phyloP scores from a whole-genome alignment of 2,888 invertebrate genomes.

The Meghimatium bilineatum region DNA sequence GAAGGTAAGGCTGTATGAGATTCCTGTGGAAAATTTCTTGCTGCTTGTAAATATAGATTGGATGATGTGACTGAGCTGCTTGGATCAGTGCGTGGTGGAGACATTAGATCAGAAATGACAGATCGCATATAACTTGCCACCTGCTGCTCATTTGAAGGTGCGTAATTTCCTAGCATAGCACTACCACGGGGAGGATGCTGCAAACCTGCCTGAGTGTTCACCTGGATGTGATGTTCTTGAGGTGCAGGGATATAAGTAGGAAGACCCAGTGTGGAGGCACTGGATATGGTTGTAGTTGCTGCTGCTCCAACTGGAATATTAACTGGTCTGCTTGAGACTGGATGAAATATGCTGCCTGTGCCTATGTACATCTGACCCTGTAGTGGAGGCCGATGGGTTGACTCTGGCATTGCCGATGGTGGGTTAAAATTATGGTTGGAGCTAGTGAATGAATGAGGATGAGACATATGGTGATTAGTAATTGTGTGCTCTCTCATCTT shows the following conservation, averaged over 20 bases:
- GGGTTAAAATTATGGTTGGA: slow-evolving; percentile 27
- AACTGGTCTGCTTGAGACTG: slow-evolving; percentile 53
- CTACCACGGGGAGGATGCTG: slow-evolving; percentile 45
- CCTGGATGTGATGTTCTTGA: slow-evolving; percentile 34
- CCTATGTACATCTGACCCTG: slow-evolving; percentile 40
- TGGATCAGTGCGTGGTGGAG: slow-evolving; percentile 64
- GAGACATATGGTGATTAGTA: slow-evolving; percentile 46
- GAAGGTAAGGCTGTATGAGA: slow-evolving; percentile 51
- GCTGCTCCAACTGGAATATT: slow-evolving; percentile 38
- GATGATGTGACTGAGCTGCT: slow-evolving; percentile 64
- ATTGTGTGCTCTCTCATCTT: slow-evolving; percentile 68
- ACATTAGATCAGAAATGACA: slow-evolving; percentile 24
- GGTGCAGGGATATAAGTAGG: slow-evolving; percentile 44
- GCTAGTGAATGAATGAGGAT: slow-evolving; percentile 50
- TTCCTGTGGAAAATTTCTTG: slow-evolving; percentile 53
- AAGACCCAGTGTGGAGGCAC: slow-evolving; percentile 31
- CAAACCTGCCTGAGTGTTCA: slow-evolving; percentile 30
- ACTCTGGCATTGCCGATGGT: slow-evolving; percentile 12
- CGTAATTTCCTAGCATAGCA: slow-evolving; percentile 44
- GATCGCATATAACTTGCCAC: slow-evolving; percentile 29
- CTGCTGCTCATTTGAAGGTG: slow-evolving; percentile 23
- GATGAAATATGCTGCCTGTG: slow-evolving; percentile 31
- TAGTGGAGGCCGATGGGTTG: slow-evolving; percentile 13
- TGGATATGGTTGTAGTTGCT: slow-evolving; percentile 35
- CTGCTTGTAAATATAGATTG: slow-evolving; percentile 59